Base-by-base conservation (phyloP, 2,113 vertebrate genomes). In the Etheostoma spectabile region DNA sequence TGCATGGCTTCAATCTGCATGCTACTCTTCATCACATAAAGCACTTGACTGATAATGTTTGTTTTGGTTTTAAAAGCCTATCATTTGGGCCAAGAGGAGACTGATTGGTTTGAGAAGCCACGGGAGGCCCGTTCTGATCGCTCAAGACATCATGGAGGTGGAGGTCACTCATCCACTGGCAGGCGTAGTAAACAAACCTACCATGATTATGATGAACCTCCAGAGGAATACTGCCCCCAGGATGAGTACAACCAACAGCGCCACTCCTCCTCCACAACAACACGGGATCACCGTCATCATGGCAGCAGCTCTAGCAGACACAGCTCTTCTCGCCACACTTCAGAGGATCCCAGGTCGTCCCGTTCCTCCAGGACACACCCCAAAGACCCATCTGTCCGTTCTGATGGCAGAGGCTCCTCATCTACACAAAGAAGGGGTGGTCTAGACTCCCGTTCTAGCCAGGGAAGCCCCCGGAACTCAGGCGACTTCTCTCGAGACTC, bases 41-140 rank as follows among this genome's bases (percentile, higher is more conserved):
- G 91, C 90, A 95, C 88, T 82, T 94, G 88, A 95, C 92, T 97
- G 94, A 93, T 92, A 88, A 95, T 89, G 76, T 96, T 94, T 97
- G 89, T 96, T 98, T 96, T 97, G 96, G 94, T 98, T 96, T 95
- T 94, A 74, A 94, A 99, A 99, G 98, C 98, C 82, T 99, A 99
- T 96, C 98, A 99, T 95, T 97, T 99, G 96, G 97, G 98, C 89
- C 98, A 99, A 96, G 98, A 99, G 92, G 98, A 99, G 95, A 99
- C 98, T 77, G 98, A 99, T 94, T 99, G 98, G 98, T 99, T 99
- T 96, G 98, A 99, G 94, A 99, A 99, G 87, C 98, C 98, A 78
- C 95, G 97, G 67, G 98, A 99, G 89, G 96, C 95, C n/a, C 96
- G 97, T 82, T 96, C 96, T 18, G 97, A 99, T 88, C 96, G 97